phyloP scores from a whole-genome alignment of 1,140 invertebrate genomes.

The Macrobrachium nipponense region DNA sequence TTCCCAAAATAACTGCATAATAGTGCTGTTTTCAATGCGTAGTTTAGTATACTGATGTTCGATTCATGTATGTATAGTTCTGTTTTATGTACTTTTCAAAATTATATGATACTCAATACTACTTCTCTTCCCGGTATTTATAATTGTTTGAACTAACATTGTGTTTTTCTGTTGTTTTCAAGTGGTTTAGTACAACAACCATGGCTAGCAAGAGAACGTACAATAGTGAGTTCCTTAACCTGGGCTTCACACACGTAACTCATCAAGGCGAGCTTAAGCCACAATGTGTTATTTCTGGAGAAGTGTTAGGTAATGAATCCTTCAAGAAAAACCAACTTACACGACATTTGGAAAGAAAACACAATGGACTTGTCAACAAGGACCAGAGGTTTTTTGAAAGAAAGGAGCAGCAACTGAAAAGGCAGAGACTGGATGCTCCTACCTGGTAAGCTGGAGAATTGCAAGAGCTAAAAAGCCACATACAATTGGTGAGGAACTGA shows the following conservation, averaged over 20 bases:
- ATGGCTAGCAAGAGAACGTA: no score
- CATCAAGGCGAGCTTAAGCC: not conserved
- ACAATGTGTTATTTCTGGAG: conserved; percentile 24
- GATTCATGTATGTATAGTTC: no score
- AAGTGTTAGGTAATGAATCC: conserved; percentile 19
- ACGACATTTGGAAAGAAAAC: conserved; percentile 58
- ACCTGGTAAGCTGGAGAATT: conserved; percentile 31
- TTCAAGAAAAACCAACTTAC: conserved; percentile 48
- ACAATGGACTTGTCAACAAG: conserved; percentile 24
- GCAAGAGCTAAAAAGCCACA: conserved; percentile 28
- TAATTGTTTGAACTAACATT: no score
- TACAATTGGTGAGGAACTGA: conserved; percentile 34
- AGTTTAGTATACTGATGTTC: no score
- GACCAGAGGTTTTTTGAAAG: conserved; percentile 22
- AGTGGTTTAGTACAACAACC: no score
- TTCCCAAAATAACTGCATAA: no score
- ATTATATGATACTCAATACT: no score
- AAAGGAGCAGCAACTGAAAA: conserved; percentile 14
- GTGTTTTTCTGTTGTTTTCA: no score
- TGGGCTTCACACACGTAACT: conserved; percentile 19
- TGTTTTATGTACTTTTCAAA: no score
- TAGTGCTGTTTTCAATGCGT: no score
- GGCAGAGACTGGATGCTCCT: conserved; percentile 32
- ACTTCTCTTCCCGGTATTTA: no score
- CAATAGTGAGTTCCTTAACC: conserved; percentile 3